phyloP scores from a whole-genome alignment of 2,888 invertebrate genomes.

The Leptarthrus brevirostris region DNA sequence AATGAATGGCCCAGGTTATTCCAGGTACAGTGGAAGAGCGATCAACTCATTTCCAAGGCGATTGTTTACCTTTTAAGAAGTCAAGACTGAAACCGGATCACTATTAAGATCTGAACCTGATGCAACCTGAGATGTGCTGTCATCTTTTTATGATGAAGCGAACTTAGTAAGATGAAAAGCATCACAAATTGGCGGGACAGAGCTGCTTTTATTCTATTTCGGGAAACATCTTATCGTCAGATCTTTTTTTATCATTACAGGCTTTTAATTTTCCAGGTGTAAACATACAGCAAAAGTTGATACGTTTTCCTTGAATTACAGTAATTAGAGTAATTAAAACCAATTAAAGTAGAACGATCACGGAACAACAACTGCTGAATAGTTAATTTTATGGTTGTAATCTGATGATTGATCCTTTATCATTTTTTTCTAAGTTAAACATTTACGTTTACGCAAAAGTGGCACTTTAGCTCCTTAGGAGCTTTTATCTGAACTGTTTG shows the following conservation, averaged over 20 bases:
- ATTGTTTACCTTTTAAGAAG: constrained; percentile 22
- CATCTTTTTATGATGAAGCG: constrained; percentile 23
- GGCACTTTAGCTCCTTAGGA: too few species aligned
- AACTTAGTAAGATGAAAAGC: background rate
- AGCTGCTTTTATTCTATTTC: too few species aligned
- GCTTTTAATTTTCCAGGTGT: too few species aligned
- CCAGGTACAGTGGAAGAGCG: constrained; percentile 17
- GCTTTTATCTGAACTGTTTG: too few species aligned
- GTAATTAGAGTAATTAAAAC: constrained; percentile 1
- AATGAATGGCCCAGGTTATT: background rate
- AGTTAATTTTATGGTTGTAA: constrained; percentile 10
- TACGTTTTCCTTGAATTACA: constrained; percentile 17
- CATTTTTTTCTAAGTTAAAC: background rate
- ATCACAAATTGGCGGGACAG: background rate
- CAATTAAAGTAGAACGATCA: constrained; percentile 9
- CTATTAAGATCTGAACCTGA: background rate
- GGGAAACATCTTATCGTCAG: background rate
- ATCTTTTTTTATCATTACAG: background rate
- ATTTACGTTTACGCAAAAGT: background rate
- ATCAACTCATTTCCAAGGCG: background rate
- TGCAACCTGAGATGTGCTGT: constrained; percentile 23
- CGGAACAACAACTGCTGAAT: background rate
- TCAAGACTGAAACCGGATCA: constrained; percentile 18
- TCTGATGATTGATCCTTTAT: background rate
- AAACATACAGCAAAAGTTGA: background rate